Evolutionary conservation across 2,888 invertebrate species (phyloP), one percentile per base, ranked within the genome.

Genomic region (Megamerina dolium): DNA sequence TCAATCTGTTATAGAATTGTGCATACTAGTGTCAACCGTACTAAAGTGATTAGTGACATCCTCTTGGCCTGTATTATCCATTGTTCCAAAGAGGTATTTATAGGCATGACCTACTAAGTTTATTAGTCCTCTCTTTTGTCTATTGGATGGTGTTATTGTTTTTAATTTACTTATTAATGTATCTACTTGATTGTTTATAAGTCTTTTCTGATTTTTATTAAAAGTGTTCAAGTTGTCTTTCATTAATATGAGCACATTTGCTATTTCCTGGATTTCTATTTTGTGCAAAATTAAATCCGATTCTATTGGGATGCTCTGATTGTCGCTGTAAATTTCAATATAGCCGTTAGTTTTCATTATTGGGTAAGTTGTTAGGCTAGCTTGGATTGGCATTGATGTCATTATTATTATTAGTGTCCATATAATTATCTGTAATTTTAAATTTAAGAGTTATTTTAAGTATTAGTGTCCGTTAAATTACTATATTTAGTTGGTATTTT

Each of bases 401-500:
- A 18, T 13, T n/a, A n/a, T n/a, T 38, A 30, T n/a, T 38, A 20
- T 20, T 18, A 30, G 21, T 30, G 14, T 30, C 38, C 30, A 20
- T 13, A 31, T 20, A 4, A 14, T 13, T 30, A 14, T 29, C 38
- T 20, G 31, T 5, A 38, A 38, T 18, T 27, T 37, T 8, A 23
- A 10, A 23, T 8, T 23, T 23, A 23, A 23, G 23, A 10, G 10
- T 23, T 23, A 23, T 10, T 23, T 8, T 23, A 8, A 23, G 10
- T 23, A 23, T 23, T 10, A 23, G 10, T 23, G 10, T 10, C 10
- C 8, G 8, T 23, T 23, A 23, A 23, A 23, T 23, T 23, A 23
- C 23, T 23, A 31, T 33, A 44, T 45, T 40, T 45, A 32, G 37
- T n/a, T 5, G 39, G 40, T 16, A 36, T 18, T 45, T 45, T 45